Evolutionary conservation across 2,888 invertebrate genomes (phyloP).

Genomic region (Apotomis capreana): DNA sequence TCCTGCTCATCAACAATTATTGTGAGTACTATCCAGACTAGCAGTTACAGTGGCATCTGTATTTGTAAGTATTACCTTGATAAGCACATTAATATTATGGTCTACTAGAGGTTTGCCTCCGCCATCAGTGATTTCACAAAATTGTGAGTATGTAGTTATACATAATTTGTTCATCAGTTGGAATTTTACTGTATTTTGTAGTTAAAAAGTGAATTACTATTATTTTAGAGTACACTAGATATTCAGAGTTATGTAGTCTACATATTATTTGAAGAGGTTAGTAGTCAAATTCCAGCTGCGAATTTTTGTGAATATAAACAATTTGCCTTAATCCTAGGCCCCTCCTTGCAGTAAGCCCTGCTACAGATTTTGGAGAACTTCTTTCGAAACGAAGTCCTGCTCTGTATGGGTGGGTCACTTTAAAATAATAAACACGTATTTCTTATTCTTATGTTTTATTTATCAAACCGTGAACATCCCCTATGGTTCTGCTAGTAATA

Average conservation of each 20-base stretch:
- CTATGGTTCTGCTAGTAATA: not conserved
- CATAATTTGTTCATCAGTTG: not conserved
- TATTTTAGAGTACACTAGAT: not conserved
- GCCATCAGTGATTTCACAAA: conserved; percentile 1
- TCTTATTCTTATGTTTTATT: conserved; percentile 13
- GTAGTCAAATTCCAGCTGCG: conserved; percentile 18
- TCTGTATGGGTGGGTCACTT: conserved; percentile 21
- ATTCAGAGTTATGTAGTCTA: not conserved
- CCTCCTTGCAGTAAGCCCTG: not conserved
- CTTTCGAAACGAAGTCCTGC: conserved; percentile 2
- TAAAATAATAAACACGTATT: conserved; percentile 17
- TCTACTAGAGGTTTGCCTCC: conserved; percentile 4
- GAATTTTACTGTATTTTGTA: conserved; percentile 8
- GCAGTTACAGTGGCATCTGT: not conserved
- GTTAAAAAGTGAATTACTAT: not conserved
- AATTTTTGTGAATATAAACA: conserved; percentile 1
- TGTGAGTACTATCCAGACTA: not conserved
- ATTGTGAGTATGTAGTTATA: conserved; percentile 21
- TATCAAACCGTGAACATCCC: conserved; percentile 1
- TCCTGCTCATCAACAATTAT: not conserved
- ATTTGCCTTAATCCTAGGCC: conserved; percentile 2
- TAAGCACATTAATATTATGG: not conserved
- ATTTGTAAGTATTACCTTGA: conserved; percentile 28
- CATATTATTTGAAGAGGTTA: not conserved
- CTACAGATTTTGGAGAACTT: conserved; percentile 11